Percentiles rank a stretch among this genome's conserved stretches.
Evolutionary conservation across 1,140 invertebrate genomes (phyloP).

Genomic region (Gonioctena quinquepunctata): DNA sequence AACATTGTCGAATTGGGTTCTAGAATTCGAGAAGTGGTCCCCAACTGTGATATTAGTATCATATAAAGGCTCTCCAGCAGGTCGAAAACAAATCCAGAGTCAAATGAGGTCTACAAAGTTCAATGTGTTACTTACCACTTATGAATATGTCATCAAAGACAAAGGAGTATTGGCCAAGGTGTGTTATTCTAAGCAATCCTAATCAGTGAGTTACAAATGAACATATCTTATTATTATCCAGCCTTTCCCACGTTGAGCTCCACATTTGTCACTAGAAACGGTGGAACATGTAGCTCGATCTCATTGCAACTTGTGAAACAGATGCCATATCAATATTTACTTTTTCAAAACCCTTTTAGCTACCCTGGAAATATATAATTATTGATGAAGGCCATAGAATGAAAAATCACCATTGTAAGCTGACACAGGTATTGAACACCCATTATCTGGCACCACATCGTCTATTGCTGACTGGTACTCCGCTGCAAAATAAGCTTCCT

Average conservation of each 20-base stretch:
- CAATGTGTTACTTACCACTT: constrained; percentile 97
- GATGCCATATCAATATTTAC: background rate
- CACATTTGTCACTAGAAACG: too few species aligned
- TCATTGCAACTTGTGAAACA: too few species aligned
- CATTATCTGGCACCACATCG: constrained; percentile 56
- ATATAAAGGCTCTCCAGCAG: constrained; percentile 94
- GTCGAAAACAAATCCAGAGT: constrained; percentile 80
- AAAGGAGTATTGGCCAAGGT: constrained; percentile 58
- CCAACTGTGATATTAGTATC: constrained; percentile 98
- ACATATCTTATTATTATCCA: too few species aligned
- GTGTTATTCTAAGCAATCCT: too few species aligned
- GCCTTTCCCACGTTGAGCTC: too few species aligned
- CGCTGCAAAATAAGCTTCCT: constrained; percentile 75
- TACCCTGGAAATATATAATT: constrained; percentile 94
- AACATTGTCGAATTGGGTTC: constrained; percentile 99
- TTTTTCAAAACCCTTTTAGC: background rate
- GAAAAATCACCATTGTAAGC: constrained; percentile 99
- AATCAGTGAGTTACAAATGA: too few species aligned
- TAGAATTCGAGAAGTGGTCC: constrained; percentile 99
- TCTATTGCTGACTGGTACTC: constrained; percentile 76
- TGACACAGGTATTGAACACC: constrained; percentile 83
- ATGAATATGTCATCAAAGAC: constrained; percentile 97
- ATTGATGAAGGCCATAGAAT: constrained; percentile 99
- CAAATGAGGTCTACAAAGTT: constrained; percentile 93
- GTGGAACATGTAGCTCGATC: too few species aligned